Evolutionary conservation across 2,888 invertebrate genomes (phyloP).

Genomic region (Lepidonotus clava): DNA sequence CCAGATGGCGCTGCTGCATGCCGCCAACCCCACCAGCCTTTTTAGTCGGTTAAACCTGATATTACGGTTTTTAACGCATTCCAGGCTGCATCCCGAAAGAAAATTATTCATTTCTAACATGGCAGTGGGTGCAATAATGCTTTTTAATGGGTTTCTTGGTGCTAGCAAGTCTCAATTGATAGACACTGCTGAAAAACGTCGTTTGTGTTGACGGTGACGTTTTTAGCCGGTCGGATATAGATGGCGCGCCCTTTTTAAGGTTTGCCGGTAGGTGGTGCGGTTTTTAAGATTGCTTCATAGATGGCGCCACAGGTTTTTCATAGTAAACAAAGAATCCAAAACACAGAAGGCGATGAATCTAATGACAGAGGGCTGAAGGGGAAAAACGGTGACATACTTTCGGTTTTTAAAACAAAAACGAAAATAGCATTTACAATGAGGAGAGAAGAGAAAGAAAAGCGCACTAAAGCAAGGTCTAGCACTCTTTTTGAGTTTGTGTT

Average conservation of each 20-base stretch:
- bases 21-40: not conserved
- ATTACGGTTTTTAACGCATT: not conserved
- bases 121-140: slow-evolving; percentile 36
- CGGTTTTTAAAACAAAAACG: slow-evolving; percentile 40
- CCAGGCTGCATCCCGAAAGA: not conserved
- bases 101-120: slow-evolving; percentile 38
- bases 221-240: slow-evolving; percentile 49
- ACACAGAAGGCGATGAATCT: slow-evolving; percentile 42
- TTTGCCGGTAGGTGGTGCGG: slow-evolving; percentile 44
- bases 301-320: slow-evolving; percentile 45
- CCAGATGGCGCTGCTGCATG: not conserved
- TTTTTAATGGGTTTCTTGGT: slow-evolving; percentile 14
- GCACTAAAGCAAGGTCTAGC: slow-evolving; percentile 15
- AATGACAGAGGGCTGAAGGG: slow-evolving; percentile 2
- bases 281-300: slow-evolving; percentile 49
- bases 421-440: slow-evolving; percentile 46
- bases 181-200: slow-evolving; percentile 16
- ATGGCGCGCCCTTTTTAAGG: slow-evolving; percentile 43
- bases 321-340: slow-evolving; percentile 42
- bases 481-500: slow-evolving; percentile 34
- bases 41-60: not conserved
- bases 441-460: slow-evolving; percentile 31
- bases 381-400: slow-evolving; percentile 49
- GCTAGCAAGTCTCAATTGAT: not conserved
- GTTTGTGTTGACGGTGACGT: slow-evolving; percentile 31